Evolutionary conservation across 1,140 invertebrate genomes (phyloP), one percentile per base, ranked within the genome.

Genomic region (Polyergus mexicanus): DNA sequence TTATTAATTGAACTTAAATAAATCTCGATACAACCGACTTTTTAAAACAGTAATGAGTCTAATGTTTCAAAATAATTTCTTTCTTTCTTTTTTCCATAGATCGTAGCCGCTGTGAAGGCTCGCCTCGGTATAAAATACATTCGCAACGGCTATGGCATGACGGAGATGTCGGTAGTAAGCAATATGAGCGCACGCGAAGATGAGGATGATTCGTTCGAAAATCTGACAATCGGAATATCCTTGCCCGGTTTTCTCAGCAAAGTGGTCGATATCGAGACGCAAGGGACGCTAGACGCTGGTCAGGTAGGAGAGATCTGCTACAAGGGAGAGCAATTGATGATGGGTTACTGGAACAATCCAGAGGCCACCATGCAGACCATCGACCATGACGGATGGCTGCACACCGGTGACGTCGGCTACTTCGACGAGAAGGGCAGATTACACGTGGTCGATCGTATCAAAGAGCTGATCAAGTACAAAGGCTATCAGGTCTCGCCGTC

Each of bases 121-220:
- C 88, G 87, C 0, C 19, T 85, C 4, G 72, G 76, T 4, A 22
- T 95, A 41, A 84, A 92, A 81, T 62, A 75, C 41, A 89, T 97
- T 3, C 95, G 95, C 6, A 97, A 97, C 91, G 96, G 96, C 1
- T 97, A 97, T 90, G 97, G 97, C 0, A 95, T 97, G 91, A 97
- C 97, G 4, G 97, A 97, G 92, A 95, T 96, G 0, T 96, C 97
- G 1, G 91, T 97, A 84, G 92, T 88, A 25, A 74, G 56, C 11
- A 38, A 35, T 11, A 0, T 90, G 0, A 75, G 75, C 28, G 25
- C 56, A 0, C 75, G 80, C 60, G 28, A 11, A 10, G 22, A 13
- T 2, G 16, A 47, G 1, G 44, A 89, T 6, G 13, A 60, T 13
- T 65, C 3, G 47, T 90, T 2, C 4, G 60, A 77, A 3, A 22